A percentile compares a stretch with the other conserved stretches of the same genome.
Evolutionary conservation across 64 coral and sea anemone genomes (phyloP).

Genomic region (Platygyra sinensis): DNA sequence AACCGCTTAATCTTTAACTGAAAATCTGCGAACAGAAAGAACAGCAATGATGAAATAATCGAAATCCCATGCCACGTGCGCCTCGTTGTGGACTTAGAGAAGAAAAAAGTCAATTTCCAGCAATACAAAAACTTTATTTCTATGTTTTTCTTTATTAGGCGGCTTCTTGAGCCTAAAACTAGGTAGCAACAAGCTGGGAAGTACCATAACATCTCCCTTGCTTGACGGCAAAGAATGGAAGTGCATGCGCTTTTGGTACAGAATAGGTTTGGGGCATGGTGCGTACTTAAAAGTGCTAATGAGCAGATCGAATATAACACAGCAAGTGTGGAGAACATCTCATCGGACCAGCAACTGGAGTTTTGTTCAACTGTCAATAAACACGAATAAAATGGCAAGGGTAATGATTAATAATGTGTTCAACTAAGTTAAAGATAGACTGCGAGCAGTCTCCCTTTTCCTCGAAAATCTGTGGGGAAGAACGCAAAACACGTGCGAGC

Average conservation of each 20-base stretch:
- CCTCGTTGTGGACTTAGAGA: too few relatives aligned
- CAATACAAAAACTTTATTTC: too few relatives aligned
- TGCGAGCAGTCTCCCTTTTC: too few relatives aligned
- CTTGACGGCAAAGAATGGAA: neutral
- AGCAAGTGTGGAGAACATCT: neutral
- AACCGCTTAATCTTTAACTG: too few relatives aligned
- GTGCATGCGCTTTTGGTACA: conserved; percentile 29
- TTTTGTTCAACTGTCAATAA: conserved; percentile 12
- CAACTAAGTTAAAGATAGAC: too few relatives aligned
- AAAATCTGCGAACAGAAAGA: too few relatives aligned
- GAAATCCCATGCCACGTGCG: too few relatives aligned
- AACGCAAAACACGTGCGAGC: too few relatives aligned
- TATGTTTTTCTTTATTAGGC: neutral
- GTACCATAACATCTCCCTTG: neutral
- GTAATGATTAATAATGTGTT: neutral
- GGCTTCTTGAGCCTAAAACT: neutral
- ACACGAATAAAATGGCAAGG: neutral
- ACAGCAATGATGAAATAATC: too few relatives aligned
- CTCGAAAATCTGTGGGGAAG: too few relatives aligned
- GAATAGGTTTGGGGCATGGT: neutral
- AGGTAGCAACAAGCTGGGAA: too few relatives aligned
- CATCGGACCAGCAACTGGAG: neutral
- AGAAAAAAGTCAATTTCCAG: too few relatives aligned
- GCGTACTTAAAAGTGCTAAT: neutral
- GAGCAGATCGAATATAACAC: neutral